Conservation (phyloP, 2,113 vertebrate species). For the Cyprinus carpio region DNA sequence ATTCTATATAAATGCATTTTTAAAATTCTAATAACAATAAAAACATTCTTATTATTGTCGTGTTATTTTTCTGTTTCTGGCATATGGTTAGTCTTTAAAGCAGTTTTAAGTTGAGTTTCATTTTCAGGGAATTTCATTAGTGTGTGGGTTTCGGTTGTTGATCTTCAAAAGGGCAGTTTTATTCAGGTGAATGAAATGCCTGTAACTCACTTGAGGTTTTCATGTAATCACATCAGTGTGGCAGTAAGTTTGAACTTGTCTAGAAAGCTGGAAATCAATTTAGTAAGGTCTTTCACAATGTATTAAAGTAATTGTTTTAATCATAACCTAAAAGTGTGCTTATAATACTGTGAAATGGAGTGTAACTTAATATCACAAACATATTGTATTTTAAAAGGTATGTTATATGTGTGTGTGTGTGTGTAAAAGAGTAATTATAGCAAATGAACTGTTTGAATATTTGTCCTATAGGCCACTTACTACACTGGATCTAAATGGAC, state of each 20-base stretch:
- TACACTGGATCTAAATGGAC: not conserved
- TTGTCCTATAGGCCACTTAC: not conserved
- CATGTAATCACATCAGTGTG: conserved; percentile 6
- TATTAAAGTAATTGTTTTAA: not conserved
- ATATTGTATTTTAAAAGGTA: not conserved
- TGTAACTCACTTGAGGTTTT: not conserved
- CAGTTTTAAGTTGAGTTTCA: not conserved
- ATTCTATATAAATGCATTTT: not conserved
- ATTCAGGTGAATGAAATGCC: not conserved
- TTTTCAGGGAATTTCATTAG: not conserved
- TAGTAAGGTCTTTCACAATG: not conserved
- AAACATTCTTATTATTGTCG: not conserved
- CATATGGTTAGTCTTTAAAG: not conserved
- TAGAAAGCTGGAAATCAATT: not conserved
- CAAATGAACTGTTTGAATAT: not conserved
- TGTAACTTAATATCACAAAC: not conserved
- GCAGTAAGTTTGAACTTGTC: not conserved
- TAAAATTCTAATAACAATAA: not conserved
- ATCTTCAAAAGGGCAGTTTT: not conserved
- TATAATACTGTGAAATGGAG: not conserved
- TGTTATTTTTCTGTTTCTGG: not conserved
- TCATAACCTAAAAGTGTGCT: not conserved
- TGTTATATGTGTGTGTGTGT: not conserved
- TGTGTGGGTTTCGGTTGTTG: not conserved
- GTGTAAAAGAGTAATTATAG: no score